Percentiles rank a stretch among this genome's conserved stretches.
phyloP scores from a whole-genome alignment of 1,140 invertebrate species.

The Heliconius hermathena region DNA sequence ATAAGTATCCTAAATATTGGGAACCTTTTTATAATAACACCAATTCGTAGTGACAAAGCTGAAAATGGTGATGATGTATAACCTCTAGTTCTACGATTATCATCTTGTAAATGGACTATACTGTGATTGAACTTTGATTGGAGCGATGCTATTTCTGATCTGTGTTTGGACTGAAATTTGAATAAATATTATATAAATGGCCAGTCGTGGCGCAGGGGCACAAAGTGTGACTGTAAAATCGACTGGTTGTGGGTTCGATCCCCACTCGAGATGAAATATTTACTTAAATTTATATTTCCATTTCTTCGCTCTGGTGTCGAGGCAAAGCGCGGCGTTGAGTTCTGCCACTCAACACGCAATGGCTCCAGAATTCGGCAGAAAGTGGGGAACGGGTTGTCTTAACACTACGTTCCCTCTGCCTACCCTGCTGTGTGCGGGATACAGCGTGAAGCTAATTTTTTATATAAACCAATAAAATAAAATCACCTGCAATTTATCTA shows the following conservation, averaged over 20 bases:
- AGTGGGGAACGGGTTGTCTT: too few species aligned
- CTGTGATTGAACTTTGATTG: conserved; percentile 50
- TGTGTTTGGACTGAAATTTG: conserved; percentile 58
- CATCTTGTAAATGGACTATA: conserved; percentile 57
- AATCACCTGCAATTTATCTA: conserved; percentile 89
- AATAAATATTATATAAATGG: neutral
- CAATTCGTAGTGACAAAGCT: conserved; percentile 87
- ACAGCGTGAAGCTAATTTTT: too few species aligned
- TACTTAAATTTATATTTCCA: too few species aligned
- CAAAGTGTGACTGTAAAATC: too few species aligned
- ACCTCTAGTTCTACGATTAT: conserved; percentile 30
- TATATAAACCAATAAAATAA: neutral
- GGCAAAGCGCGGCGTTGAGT: too few species aligned
- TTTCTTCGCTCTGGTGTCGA: too few species aligned
- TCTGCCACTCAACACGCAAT: too few species aligned
- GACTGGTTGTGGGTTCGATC: neutral
- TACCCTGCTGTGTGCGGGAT: too few species aligned
- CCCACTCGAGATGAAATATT: too few species aligned
- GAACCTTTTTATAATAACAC: conserved; percentile 89
- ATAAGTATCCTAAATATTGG: conserved; percentile 90
- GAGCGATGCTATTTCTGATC: conserved; percentile 48
- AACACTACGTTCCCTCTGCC: too few species aligned
- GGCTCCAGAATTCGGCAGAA: too few species aligned
- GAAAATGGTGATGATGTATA: conserved; percentile 82
- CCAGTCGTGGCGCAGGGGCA: neutral